Evolutionary conservation across 2,113 vertebrate species (phyloP).

Genomic region (Scolopax mira): DNA sequence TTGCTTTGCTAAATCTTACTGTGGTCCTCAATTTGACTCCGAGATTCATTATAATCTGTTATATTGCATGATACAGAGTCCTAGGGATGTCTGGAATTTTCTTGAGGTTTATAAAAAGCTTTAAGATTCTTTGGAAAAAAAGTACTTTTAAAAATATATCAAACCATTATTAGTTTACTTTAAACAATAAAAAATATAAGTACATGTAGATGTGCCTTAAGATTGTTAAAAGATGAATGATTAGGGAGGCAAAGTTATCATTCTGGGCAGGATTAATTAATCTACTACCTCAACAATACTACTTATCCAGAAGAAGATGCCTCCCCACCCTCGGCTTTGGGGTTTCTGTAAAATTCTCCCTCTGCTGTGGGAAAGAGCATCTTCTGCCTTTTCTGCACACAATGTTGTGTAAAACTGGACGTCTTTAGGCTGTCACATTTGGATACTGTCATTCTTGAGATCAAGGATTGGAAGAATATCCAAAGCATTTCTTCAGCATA

Average conservation of each 20-base stretch:
- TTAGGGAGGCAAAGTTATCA: neutral
- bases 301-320: neutral
- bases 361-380: neutral
- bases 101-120: neutral
- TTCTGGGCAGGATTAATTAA: neutral
- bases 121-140: neutral
- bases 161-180: neutral
- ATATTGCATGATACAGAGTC: neutral
- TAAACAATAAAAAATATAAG: neutral
- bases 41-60: neutral
- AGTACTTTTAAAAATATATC: neutral
- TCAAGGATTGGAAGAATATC: constrained; percentile 24
- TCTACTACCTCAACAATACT: neutral
- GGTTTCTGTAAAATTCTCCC: neutral
- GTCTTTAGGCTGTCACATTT: constrained; percentile 19
- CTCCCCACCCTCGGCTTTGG: neutral
- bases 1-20: neutral
- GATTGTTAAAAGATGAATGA: neutral
- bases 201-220: neutral
- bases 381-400: neutral
- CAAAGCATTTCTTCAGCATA: constrained; percentile 24
- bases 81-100: neutral
- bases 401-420: neutral
- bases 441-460: neutral
- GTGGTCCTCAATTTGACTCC: neutral